These are phyloP conservation scores for Lycopodina hypogea DNA, from an alignment of 37 sponge, comb jelly and placozoan species.

Conservation along the genomic window DNA sequence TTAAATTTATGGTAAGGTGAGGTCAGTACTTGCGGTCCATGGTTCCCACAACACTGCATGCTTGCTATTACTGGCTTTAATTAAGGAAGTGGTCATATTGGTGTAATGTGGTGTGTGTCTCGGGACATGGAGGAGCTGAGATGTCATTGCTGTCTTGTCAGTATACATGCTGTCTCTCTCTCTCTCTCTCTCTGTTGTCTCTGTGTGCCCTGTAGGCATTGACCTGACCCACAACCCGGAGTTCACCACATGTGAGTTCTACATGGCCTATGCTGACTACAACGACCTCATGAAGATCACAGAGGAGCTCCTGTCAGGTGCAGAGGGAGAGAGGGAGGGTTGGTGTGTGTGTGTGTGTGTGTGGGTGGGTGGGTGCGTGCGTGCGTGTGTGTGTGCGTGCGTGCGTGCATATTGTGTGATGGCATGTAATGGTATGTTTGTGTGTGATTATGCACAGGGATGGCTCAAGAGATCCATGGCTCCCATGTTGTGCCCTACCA, in stretches of 20 bases:
- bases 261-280: constrained; percentile 99
- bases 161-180: too few relatives aligned
- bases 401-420: too few relatives aligned
- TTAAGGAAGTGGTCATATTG: background rate
- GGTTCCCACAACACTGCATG: too few relatives aligned
- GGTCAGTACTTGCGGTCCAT: too few relatives aligned
- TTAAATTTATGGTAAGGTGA: too few relatives aligned
- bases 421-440: background rate
- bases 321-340: background rate
- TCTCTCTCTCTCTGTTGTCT: background rate
- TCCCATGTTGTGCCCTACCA: constrained; percentile 78
- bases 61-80: background rate
- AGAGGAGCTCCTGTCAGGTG: constrained; percentile 92
- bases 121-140: background rate
- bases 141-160: too few relatives aligned
- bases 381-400: constrained; percentile 9
- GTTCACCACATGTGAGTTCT: constrained; percentile 99
- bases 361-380: background rate
- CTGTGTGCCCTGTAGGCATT: constrained; percentile 55
- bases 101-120: background rate
- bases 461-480: constrained; percentile 88
- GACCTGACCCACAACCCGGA: constrained; percentile 99
- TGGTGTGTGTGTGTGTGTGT: constrained; percentile 9
- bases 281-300: constrained; percentile 95
- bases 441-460: constrained; percentile 50